Evolutionary conservation across 1,140 invertebrate genomes (phyloP), one percentile per base, ranked within the genome.

Genomic region (Dendroctonus valens): DNA sequence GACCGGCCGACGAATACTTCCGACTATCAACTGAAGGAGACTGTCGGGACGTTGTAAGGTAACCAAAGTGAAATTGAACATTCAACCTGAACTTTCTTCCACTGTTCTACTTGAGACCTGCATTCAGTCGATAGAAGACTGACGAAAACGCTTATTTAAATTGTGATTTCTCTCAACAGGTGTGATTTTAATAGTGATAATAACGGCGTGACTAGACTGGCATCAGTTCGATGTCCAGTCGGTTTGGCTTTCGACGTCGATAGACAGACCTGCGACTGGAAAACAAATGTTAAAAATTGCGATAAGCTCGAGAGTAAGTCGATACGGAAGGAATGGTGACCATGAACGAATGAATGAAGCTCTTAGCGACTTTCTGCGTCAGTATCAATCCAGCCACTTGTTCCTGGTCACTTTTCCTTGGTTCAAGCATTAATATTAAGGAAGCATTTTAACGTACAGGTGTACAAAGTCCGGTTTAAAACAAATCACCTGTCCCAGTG

Each of bases 211-310:
- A 93, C 88, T 75, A 86, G 93, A 76, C 83, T 95, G 79, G 92
- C 92, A 60, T 88, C 90, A 62, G 91, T 96, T 70, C 84, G 89
- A 74, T 97, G 94, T 80, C 92, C 93, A 67, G 89, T 87, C 75
- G 92, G 93, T 80, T 85, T 97, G 77, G 92, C 91, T 75, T 97
- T 97, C 84, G 94, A 97, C 87, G 91, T 97, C 79, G 89, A 93
- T 81, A 86, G 92, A 75, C 93, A 97, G 80, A 95, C 93, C 69
- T 96, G 94, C 83, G 93, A 96, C 83, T 97, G 93, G 92, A 96
- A 94, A 86, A 88, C 90, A 75, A 90, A 94, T 85, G 93, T 96
- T 83, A 92, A 93, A 86, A 95, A 94, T 88, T 96, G 93, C 85
- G 89, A 94, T 83, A 84, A 88, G 81, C 77, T 91, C 79, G 92